Evolutionary conservation across 1,140 invertebrate species (phyloP), one percentile per base, ranked within the genome.

Genomic region (Matsumurasca onukii): DNA sequence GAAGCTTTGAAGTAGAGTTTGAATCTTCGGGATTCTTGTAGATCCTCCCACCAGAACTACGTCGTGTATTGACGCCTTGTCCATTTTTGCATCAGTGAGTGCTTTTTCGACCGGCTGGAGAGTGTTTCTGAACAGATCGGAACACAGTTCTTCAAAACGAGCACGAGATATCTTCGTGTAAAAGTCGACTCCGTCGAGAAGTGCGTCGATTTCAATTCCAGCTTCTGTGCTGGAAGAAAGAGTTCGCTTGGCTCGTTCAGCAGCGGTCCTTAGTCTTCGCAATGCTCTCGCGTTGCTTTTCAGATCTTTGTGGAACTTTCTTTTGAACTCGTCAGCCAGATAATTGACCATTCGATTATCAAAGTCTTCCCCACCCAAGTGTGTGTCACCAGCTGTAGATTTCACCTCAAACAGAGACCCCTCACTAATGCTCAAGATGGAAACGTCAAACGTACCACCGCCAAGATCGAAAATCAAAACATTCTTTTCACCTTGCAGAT

Each of bases 291-390:
- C 73, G 69, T 85, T 85, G 13, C 72, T 69, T 29, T 74, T 77
- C 29, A 83, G 69, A 67, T 84, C 82, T 71, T 83, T 84, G 31
- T 76, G 78, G 74, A 79, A 82, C 70, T 85, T 85, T 5, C 83
- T 75, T 69, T 84, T 81, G 70, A 86, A 85, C 71, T 86, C 83
- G 12, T 83, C 84, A 1, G 82, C 82, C 3, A 87, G 79, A 76
- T 93, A 88, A 71, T 88, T 89, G 0, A 95, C 92, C 72, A 96
- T 80, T 30, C 91, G 80, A 75, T 88, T 84, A 76, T 94, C 92
- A 73, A 96, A 95, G 77, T 95, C 92, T 78, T 95, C 74, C 1
- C 89, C 89, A 9, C 89, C 89, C 55, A 91, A 80, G 76, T 89
- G 88, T 0, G 89, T 91, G 73, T 91, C 89, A 0, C 89, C 89